phyloP scores from a whole-genome alignment of 2,888 invertebrate genomes.

The Caprella mutica region DNA sequence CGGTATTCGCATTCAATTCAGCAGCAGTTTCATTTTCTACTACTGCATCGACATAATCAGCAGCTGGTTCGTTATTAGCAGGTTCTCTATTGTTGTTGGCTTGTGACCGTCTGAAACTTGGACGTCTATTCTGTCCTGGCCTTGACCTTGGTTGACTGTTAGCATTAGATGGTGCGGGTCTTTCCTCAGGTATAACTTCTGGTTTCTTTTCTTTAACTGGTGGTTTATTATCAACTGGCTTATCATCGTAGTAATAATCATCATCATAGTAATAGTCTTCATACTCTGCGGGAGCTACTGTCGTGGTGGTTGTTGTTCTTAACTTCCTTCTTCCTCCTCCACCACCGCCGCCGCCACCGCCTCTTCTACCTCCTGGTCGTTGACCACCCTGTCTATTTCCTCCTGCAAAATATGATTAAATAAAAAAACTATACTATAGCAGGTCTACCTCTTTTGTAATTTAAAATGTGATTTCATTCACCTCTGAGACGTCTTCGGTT shows the following conservation, averaged over 20 bases:
- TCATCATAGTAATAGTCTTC: conserved; percentile 6
- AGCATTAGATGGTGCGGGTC: not conserved
- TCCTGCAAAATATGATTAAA: no score
- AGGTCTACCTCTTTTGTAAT: no score
- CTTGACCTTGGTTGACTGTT: not conserved
- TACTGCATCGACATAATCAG: not conserved
- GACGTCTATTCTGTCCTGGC: conserved; percentile 7
- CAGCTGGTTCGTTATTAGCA: not conserved
- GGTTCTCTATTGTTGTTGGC: not conserved
- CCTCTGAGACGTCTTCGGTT: no score
- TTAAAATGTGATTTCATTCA: no score
- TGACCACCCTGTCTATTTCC: not conserved
- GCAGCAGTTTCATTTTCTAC: not conserved
- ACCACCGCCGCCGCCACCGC: not conserved
- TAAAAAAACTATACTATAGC: no score
- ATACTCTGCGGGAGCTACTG: not conserved
- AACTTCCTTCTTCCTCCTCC: conserved; percentile 5
- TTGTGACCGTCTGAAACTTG: not conserved
- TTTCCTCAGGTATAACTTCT: not conserved
- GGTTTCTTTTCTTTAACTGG: no score
- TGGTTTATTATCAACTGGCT: not conserved
- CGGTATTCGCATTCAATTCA: no score
- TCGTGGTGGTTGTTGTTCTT: conserved; percentile 13
- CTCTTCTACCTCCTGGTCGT: not conserved
- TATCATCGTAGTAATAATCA: conserved; percentile 14